phyloP scores from a whole-genome alignment of 2,888 invertebrate species.

The Lithosia quadra region DNA sequence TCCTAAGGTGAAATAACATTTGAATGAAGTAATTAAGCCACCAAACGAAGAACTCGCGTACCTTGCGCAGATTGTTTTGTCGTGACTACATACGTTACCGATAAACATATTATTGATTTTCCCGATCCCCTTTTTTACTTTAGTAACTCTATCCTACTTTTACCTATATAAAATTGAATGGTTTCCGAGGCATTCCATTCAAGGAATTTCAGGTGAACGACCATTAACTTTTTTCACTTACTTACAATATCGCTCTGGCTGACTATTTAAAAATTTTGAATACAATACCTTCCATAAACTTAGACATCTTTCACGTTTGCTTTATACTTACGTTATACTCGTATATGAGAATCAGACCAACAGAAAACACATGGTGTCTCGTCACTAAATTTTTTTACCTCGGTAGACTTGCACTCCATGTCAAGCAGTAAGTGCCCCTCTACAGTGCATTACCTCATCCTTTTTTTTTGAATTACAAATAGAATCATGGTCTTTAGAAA shows the following conservation, averaged over 20 bases:
- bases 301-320: background rate
- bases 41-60: constrained; percentile 20
- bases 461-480: background rate
- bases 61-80: constrained; percentile 54
- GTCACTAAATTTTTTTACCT: background rate
- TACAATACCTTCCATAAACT: background rate
- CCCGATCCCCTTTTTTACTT: constrained; percentile 57
- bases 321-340: too few relatives aligned
- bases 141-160: constrained; percentile 50
- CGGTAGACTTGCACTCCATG: background rate
- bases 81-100: constrained; percentile 67
- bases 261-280: background rate
- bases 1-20: constrained; percentile 24
- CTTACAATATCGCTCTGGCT: background rate
- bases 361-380: background rate
- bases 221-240: background rate
- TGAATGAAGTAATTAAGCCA: constrained; percentile 55
- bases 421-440: background rate
- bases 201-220: background rate
- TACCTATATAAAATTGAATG: constrained; percentile 38
- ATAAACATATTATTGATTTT: constrained; percentile 71
- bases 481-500: too few relatives aligned
- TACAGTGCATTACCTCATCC: background rate
- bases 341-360: background rate
- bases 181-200: constrained; percentile 19